phyloP scores from a whole-genome alignment of 2,888 invertebrate species.

The Xestia sexstrigata region DNA sequence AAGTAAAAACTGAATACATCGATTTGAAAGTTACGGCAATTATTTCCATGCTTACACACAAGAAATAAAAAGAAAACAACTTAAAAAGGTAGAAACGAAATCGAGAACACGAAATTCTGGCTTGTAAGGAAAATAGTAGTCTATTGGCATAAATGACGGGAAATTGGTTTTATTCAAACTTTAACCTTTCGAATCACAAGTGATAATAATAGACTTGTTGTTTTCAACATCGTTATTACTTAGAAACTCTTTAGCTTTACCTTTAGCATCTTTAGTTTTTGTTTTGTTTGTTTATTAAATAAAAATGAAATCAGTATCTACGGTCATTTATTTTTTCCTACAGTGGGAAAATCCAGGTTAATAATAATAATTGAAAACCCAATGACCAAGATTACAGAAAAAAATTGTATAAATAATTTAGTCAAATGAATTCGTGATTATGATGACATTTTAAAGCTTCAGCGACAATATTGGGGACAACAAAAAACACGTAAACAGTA shows the following conservation, averaged over 20 bases:
- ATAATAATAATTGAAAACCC: neutral
- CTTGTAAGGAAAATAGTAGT: constrained; percentile 11
- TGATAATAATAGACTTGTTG: constrained; percentile 44
- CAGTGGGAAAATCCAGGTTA: constrained; percentile 1
- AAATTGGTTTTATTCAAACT: constrained; percentile 24
- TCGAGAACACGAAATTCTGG: constrained; percentile 17
- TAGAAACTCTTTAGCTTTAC: constrained; percentile 14
- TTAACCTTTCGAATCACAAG: constrained; percentile 49
- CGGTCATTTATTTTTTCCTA: neutral
- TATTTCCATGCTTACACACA: constrained; percentile 45
- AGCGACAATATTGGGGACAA: constrained; percentile 21
- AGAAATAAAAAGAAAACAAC: constrained; percentile 23
- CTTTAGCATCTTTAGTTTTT: constrained; percentile 48
- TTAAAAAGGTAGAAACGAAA: constrained; percentile 23
- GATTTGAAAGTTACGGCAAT: constrained; percentile 27
- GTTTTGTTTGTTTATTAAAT: constrained; percentile 40
- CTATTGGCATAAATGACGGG: constrained; percentile 21
- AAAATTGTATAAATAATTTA: neutral
- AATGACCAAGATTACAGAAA: neutral
- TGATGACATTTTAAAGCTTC: constrained; percentile 31
- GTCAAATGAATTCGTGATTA: constrained; percentile 9
- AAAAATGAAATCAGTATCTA: constrained; percentile 14
- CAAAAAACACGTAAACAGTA: constrained; percentile 37
- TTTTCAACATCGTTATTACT: constrained; percentile 25
- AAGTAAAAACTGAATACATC: constrained; percentile 50